Percentiles rank a stretch among this genome's conserved stretches.
These are phyloP conservation scores for Neoarius graeffei DNA, from an alignment of 2,113 vertebrate species.

Conservation along the genomic window DNA sequence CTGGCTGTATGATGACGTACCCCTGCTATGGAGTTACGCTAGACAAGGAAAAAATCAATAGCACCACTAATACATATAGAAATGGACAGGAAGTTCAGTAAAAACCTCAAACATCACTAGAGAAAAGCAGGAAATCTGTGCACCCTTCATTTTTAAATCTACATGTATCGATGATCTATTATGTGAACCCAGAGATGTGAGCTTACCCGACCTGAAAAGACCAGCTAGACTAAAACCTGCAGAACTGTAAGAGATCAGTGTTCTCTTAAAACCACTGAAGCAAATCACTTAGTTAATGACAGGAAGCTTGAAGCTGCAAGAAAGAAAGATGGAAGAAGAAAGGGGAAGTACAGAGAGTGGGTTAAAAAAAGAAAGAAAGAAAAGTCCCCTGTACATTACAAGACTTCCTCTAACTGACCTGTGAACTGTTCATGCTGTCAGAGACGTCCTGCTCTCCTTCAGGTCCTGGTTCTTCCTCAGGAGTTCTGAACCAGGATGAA, in stretches of 20 bases:
- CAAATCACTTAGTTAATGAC: not conserved
- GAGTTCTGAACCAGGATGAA: not conserved
- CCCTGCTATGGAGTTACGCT: not conserved
- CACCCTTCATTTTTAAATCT: not conserved
- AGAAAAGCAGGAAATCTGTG: not conserved
- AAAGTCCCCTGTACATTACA: not conserved
- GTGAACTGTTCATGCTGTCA: conserved; percentile 9
- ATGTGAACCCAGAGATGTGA: not conserved
- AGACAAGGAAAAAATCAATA: not conserved
- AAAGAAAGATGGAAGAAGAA: not conserved
- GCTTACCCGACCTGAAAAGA: not conserved
- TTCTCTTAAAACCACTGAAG: not conserved
- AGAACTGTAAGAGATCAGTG: not conserved
- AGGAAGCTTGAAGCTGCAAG: conserved; percentile 11
- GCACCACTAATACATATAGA: not conserved
- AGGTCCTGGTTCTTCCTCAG: not conserved
- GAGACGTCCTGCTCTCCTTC: conserved; percentile 5
- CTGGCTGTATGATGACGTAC: not conserved
- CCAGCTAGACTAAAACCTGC: not conserved
- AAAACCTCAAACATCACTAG: not conserved
- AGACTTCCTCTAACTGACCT: conserved; percentile 42
- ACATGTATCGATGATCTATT: no score
- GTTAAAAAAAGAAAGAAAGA: not conserved
- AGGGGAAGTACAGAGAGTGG: not conserved
- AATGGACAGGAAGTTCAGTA: not conserved